phyloP scores from a whole-genome alignment of 2,797 vertebrate genomes.

The Rhinophrynus dorsalis region DNA sequence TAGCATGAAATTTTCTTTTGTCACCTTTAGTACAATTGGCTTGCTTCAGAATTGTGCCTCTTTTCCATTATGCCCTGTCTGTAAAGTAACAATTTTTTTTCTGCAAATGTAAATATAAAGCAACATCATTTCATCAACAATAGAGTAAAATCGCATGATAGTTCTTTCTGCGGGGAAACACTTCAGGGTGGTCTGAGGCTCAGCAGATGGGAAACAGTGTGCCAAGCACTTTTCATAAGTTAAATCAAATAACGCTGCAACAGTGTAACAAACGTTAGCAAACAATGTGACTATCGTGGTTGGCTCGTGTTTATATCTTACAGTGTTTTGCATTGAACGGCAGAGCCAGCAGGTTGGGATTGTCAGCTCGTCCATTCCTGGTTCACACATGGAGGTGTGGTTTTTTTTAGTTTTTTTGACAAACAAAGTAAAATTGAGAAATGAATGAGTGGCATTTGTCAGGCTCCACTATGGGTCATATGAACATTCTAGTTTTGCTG shows the following conservation, averaged over 20 bases:
- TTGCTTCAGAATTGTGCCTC: no score
- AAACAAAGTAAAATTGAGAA: background rate
- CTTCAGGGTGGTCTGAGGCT: background rate
- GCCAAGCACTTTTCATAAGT: background rate
- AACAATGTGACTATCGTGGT: background rate
- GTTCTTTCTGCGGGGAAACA: background rate
- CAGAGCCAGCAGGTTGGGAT: background rate
- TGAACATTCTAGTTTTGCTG: no score
- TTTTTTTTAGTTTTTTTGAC: background rate
- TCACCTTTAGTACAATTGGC: no score
- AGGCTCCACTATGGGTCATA: no score
- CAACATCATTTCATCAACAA: background rate
- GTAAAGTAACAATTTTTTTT: background rate
- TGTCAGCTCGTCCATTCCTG: no score
- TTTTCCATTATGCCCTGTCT: no score
- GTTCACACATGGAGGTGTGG: background rate
- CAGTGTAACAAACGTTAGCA: background rate
- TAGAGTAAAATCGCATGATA: background rate
- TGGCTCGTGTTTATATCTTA: background rate
- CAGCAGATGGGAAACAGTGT: background rate
- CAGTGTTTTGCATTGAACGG: background rate
- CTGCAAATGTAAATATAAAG: background rate
- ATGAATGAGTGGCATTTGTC: no score
- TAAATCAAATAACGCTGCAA: background rate
- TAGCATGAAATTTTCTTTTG: no score